phyloP scores from a whole-genome alignment of 2,113 vertebrate species.

The Neotragus moschatus region DNA sequence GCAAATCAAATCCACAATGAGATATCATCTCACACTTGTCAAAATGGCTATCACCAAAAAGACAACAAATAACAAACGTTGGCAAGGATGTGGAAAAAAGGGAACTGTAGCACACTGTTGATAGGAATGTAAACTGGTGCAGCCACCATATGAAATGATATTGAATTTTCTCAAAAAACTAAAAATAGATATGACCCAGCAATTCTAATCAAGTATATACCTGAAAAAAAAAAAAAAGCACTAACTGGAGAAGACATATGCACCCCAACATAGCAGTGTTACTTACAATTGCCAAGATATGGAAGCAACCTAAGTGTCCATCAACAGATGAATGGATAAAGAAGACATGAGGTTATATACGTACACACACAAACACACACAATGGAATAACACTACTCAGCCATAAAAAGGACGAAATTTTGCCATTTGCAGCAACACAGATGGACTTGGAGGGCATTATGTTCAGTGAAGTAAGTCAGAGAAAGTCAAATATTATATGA shows the following conservation, averaged over 20 bases:
- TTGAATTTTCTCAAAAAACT: background rate
- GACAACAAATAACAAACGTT: background rate
- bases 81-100: background rate
- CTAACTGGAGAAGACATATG: background rate
- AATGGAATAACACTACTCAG: background rate
- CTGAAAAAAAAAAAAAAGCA: too few relatives aligned
- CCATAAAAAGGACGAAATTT: background rate
- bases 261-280: background rate
- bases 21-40: background rate
- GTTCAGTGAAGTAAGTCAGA: background rate
- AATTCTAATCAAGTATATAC: background rate
- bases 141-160: background rate
- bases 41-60: background rate
- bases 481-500: background rate
- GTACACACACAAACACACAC: background rate
- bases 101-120: background rate
- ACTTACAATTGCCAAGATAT: background rate
- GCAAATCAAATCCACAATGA: background rate
- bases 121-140: background rate
- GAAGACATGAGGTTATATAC: background rate
- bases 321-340: background rate
- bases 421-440: background rate
- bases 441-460: background rate
- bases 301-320: background rate
- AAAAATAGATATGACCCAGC: background rate